Conservation (phyloP, 2,888 invertebrate species). For the Folsomia manolachei region DNA sequence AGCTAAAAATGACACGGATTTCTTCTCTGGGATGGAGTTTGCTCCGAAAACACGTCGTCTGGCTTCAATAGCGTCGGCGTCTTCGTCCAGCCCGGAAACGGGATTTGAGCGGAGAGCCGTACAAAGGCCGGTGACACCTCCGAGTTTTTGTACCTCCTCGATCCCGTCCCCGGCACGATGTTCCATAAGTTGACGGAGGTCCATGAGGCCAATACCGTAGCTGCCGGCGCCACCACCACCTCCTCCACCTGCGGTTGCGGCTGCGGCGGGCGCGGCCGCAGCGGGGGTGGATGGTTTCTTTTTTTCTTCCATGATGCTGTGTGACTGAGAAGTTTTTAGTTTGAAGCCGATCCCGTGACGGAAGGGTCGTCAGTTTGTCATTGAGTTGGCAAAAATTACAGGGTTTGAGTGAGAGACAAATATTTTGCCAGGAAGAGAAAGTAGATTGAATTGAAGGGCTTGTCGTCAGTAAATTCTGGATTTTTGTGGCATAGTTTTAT, state of each 20-base stretch:
- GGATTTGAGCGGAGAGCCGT: constrained; percentile 59
- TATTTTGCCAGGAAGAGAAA: too few species aligned
- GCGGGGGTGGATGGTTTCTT: neutral
- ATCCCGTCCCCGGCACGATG: constrained; percentile 89
- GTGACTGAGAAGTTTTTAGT: too few species aligned
- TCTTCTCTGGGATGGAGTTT: constrained; percentile 97
- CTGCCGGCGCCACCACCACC: constrained; percentile 68
- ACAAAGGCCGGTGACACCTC: constrained; percentile 91
- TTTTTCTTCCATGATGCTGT: too few species aligned
- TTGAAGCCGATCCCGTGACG: too few species aligned
- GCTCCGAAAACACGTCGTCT: constrained; percentile 94
- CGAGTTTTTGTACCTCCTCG: constrained; percentile 80
- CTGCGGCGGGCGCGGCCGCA: neutral
- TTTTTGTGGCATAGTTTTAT: too few species aligned
- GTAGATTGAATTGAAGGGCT: too few species aligned
- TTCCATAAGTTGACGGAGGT: constrained; percentile 98
- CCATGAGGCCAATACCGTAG: constrained; percentile 84
- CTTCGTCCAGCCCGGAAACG: constrained; percentile 75
- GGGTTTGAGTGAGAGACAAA: too few species aligned
- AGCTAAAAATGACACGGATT: constrained; percentile 96
- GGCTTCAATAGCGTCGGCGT: constrained; percentile 81
- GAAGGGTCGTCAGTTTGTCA: too few species aligned
- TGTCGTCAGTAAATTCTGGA: too few species aligned
- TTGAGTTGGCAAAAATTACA: too few species aligned
- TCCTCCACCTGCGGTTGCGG: neutral